These are phyloP conservation scores for Corvus hawaiiensis DNA, from an alignment of 2,113 vertebrate species.

Conservation along the genomic window DNA sequence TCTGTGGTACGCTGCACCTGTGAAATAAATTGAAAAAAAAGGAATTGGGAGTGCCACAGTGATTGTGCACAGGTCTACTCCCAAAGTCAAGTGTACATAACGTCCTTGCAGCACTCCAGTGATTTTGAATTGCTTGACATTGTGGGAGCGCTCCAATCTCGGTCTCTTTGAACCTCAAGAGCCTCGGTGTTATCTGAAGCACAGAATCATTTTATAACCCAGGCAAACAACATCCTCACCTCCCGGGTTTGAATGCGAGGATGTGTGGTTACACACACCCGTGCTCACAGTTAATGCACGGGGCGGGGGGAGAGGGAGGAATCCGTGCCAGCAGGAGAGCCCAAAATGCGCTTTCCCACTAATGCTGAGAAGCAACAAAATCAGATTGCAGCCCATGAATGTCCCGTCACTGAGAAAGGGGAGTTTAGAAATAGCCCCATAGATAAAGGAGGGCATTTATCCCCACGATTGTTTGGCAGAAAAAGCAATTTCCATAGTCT, in stretches of 20 bases:
- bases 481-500: slow-evolving; percentile 60
- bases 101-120: slow-evolving; percentile 39
- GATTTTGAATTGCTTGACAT: slow-evolving; percentile 47
- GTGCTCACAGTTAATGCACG: background rate
- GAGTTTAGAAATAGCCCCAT: slow-evolving; percentile 42
- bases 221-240: background rate
- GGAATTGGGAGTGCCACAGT: background rate
- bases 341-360: background rate
- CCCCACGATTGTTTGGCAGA: slow-evolving; percentile 30
- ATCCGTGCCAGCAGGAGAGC: background rate
- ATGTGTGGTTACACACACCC: background rate
- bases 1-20: background rate
- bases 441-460: slow-evolving; percentile 62
- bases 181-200: background rate
- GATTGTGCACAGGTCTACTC: background rate
- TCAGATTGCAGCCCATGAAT: slow-evolving; percentile 13
- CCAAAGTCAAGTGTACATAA: slow-evolving; percentile 3
- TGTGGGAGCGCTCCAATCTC: slow-evolving; percentile 3
- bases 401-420: slow-evolving; percentile 3
- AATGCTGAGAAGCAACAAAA: background rate
- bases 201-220: background rate
- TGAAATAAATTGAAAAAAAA: background rate
- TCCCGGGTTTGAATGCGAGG: background rate
- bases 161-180: slow-evolving; percentile 38
- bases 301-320: background rate